phyloP scores from a whole-genome alignment of 2,797 vertebrate genomes.

The Gallinago nigripennis region DNA sequence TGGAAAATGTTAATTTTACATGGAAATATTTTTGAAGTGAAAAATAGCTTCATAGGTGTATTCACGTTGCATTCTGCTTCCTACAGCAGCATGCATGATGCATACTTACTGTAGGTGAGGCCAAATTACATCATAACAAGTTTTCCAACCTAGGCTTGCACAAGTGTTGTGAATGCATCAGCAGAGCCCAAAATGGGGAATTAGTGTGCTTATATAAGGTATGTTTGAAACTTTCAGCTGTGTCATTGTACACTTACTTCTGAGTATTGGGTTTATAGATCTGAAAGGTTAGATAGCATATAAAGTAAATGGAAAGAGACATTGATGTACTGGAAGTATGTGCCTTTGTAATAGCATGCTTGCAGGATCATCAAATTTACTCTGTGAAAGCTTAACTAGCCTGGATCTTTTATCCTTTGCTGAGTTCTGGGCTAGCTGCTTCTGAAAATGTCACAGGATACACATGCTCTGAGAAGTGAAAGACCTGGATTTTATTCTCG shows the following conservation, averaged over 20 bases:
- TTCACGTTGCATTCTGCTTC: neutral
- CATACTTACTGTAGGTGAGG: neutral
- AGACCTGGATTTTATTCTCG: neutral
- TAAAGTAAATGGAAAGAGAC: neutral
- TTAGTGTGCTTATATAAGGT: neutral
- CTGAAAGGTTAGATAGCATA: neutral
- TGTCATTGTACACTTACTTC: neutral
- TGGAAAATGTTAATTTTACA: neutral
- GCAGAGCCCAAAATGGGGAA: neutral
- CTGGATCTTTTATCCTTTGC: neutral
- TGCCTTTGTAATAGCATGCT: neutral
- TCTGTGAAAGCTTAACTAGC: neutral
- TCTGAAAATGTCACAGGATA: neutral
- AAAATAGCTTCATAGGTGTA: neutral
- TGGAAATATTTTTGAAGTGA: conserved; percentile 1
- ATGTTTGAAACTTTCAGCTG: neutral
- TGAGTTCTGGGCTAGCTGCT: neutral
- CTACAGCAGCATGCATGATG: neutral
- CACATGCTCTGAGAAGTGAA: neutral
- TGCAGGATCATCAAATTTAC: conserved; percentile 1
- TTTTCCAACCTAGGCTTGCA: neutral
- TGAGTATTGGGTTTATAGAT: neutral
- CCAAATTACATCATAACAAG: neutral
- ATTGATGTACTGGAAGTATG: neutral
- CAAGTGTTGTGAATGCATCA: neutral